Base-by-base conservation (phyloP, 2,113 vertebrate genomes). In the Chlorodrepanis virens region DNA sequence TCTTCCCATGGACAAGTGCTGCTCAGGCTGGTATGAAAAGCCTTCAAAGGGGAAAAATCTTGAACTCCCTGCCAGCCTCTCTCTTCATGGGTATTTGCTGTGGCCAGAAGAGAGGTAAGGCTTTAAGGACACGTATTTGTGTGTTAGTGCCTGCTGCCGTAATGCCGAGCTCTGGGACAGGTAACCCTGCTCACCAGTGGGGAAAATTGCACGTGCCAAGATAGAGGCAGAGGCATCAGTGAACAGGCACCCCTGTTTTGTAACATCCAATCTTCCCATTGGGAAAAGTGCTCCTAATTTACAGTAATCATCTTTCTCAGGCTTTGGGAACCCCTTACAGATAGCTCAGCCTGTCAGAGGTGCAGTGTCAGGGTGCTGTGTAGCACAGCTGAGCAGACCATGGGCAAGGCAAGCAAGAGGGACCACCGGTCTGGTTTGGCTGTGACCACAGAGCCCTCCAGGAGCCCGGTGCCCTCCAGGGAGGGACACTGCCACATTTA, bases 291-390 rank as follows among this genome's bases (percentile, higher is more conserved):
- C 10, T 64, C 23, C 28, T n/a, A 6, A 40, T 76, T 76, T 28
- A 69, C 1, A 6, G 12, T 12, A 10, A 27, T 20, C 21, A 0
- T 64, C 33, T n/a, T 83, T 54, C 68, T 50, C 39, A 35, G 33
- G 39, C 22, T 71, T 77, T 56, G 23, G 52, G 31, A 47, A 21
- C 5, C 2, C 47, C 29, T 33, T 29, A 3, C 14, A 44, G 20
- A 33, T 9, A 67, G 13, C 47, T 70, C 35, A 22, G 10, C 39
- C 39, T 1, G 17, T 28, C 12, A 35, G 35, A 77, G 15, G 21
- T 1, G 1, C 20, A 50, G 24, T 0, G 0, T 22, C 42, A 67
- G 25, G 22, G 20, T 0, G 1, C 17, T 24, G 6, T 29, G 33
- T 12, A 64, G n/a, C 0, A 0, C 25, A 37, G 27, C 18, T 45